Conservation (phyloP, 2,797 vertebrate species). For the Urophycis tenuis region DNA sequence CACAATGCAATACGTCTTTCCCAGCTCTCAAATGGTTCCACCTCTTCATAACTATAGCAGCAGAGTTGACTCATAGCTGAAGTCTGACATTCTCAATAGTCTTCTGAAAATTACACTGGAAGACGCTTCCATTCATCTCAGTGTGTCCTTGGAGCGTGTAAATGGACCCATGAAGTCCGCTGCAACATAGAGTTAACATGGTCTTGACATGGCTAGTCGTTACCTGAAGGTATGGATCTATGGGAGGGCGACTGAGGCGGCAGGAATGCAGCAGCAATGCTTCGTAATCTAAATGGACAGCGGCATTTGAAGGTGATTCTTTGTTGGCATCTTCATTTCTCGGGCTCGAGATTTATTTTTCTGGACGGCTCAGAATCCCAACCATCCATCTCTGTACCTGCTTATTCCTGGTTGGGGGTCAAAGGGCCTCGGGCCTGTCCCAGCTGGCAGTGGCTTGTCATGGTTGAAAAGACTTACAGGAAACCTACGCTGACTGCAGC, state of each 20-base stretch:
- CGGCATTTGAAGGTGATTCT: not conserved
- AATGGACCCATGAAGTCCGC: not conserved
- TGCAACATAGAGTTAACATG: not conserved
- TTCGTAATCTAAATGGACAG: not conserved
- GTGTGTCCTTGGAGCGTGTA: not conserved
- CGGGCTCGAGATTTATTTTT: not conserved
- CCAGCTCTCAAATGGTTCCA: not conserved
- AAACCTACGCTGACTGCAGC: not conserved
- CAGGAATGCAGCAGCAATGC: not conserved
- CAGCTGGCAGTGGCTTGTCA: constrained; percentile 2
- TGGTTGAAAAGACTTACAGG: not conserved
- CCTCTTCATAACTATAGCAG: not conserved
- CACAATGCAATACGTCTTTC: not conserved
- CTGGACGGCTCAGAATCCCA: not conserved
- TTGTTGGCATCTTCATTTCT: not conserved
- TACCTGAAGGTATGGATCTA: not conserved
- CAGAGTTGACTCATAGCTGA: not conserved
- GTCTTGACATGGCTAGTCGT: not conserved
- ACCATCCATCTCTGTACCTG: not conserved
- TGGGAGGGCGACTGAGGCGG: not conserved
- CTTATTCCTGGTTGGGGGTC: not conserved
- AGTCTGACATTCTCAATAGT: not conserved
- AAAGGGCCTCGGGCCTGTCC: not conserved
- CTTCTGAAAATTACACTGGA: not conserved
- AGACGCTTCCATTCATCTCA: not conserved